Percentiles rank a stretch among this genome's conserved stretches.
These are phyloP conservation scores for Drosophila takahashii DNA, from an alignment of 1,140 invertebrate genomes.

Conservation along the genomic window DNA sequence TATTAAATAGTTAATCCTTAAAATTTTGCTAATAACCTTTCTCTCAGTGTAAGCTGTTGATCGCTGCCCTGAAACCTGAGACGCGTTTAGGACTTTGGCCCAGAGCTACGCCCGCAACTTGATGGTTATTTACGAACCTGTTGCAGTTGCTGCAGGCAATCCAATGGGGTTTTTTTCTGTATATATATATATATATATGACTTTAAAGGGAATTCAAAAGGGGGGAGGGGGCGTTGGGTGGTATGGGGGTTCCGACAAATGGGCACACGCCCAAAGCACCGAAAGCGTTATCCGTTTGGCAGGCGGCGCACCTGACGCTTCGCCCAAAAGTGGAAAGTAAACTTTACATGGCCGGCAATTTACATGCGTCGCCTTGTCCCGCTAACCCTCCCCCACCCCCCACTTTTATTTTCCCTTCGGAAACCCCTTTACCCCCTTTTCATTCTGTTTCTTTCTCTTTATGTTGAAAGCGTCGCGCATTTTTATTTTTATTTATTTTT, in stretches of 20 bases:
- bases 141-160: constrained; percentile 36
- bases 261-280: constrained; percentile 47
- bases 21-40: not conserved
- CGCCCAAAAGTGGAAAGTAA: constrained; percentile 76
- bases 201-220: not conserved
- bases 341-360: constrained; percentile 52
- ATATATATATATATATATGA: not conserved
- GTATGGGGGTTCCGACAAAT: constrained; percentile 19
- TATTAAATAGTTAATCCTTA: not conserved
- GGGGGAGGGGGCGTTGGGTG: not conserved
- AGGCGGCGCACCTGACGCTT: constrained; percentile 51
- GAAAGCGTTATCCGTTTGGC: constrained; percentile 54
- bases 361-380: constrained; percentile 61
- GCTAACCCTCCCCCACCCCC: not conserved
- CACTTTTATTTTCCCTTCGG: not conserved
- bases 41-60: constrained; percentile 8
- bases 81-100: constrained; percentile 65
- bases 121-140: constrained; percentile 44
- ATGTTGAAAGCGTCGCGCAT: constrained; percentile 76
- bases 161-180: constrained; percentile 4
- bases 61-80: constrained; percentile 53
- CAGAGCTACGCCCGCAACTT: constrained; percentile 44
- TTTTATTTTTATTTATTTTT: constrained; percentile 71
- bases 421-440: constrained; percentile 30
- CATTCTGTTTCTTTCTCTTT: constrained; percentile 46